A percentile compares a stretch with the other conserved stretches of the same genome.
Conservation (phyloP, 2,888 invertebrate genomes). For the Theristus sp. region DNA sequence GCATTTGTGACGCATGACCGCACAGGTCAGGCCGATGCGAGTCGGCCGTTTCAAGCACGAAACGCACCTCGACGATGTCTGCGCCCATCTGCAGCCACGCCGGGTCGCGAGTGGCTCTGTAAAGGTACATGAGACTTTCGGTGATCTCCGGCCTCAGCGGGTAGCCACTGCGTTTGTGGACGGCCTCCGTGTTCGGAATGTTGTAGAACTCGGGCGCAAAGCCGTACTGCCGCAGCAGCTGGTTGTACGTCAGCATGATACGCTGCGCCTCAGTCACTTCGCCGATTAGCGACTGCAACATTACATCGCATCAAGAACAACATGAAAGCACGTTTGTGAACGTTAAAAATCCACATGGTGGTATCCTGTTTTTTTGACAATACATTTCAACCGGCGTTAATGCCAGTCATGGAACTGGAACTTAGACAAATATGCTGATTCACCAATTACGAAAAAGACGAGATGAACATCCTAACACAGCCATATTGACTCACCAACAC, state of each 20-base stretch:
- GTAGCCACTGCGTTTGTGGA: constrained; percentile 59
- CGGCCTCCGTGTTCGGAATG: constrained; percentile 44
- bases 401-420: not conserved
- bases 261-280: constrained; percentile 76
- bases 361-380: not conserved
- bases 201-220: constrained; percentile 96
- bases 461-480: not conserved
- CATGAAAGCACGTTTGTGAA: no score
- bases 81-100: constrained; percentile 75
- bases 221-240: constrained; percentile 90
- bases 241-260: constrained; percentile 69
- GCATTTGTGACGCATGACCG: no score
- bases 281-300: constrained; percentile 42
- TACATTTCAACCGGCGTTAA: not conserved
- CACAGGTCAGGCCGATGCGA: no score
- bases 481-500: constrained; percentile 41
- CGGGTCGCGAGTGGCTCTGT: constrained; percentile 79
- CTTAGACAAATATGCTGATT: not conserved
- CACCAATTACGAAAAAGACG: not conserved
- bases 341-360: not conserved
- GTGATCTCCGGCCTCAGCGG: constrained; percentile 86
- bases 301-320: not conserved
- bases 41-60: no score
- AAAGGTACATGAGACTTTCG: constrained; percentile 90
- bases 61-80: constrained; percentile 53